Conservation (phyloP, 2,888 invertebrate genomes). For the Corythucha ciliata region DNA sequence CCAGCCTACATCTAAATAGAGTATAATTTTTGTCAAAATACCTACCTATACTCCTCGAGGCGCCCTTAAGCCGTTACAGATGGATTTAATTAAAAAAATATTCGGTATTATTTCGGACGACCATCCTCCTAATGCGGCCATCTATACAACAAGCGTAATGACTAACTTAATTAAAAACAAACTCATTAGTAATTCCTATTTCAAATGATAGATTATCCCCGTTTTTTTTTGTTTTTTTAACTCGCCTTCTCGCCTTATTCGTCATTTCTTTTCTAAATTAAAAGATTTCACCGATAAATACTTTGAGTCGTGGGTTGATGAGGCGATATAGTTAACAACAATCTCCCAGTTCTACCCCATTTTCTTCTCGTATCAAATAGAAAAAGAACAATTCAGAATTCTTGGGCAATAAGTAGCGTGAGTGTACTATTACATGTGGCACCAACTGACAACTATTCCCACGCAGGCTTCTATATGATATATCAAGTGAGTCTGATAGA, state of each 20-base stretch:
- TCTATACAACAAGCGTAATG: constrained; percentile 21
- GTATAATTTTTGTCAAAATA: constrained; percentile 31
- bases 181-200: constrained; percentile 20
- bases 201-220: constrained; percentile 6
- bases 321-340: too few species aligned
- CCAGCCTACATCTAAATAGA: constrained; percentile 28
- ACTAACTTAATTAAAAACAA: constrained; percentile 22
- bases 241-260: too few species aligned
- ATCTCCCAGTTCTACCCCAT: too few species aligned
- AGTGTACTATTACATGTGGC: too few species aligned
- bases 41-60: constrained; percentile 21
- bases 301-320: too few species aligned
- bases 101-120: constrained; percentile 26
- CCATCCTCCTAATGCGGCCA: constrained; percentile 12
- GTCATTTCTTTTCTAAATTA: too few species aligned
- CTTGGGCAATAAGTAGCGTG: too few species aligned
- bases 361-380: too few species aligned
- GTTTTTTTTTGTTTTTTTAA: too few species aligned
- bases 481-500: constrained; percentile 23
- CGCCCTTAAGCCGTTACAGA: constrained; percentile 28
- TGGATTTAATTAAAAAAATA: constrained; percentile 31
- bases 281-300: too few species aligned
- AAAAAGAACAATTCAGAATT: too few species aligned
- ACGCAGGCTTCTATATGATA: constrained; percentile 13
- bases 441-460: too few species aligned